Evolutionary conservation across 1,140 invertebrate genomes (phyloP).

Genomic region (Lepidurus arcticus): DNA sequence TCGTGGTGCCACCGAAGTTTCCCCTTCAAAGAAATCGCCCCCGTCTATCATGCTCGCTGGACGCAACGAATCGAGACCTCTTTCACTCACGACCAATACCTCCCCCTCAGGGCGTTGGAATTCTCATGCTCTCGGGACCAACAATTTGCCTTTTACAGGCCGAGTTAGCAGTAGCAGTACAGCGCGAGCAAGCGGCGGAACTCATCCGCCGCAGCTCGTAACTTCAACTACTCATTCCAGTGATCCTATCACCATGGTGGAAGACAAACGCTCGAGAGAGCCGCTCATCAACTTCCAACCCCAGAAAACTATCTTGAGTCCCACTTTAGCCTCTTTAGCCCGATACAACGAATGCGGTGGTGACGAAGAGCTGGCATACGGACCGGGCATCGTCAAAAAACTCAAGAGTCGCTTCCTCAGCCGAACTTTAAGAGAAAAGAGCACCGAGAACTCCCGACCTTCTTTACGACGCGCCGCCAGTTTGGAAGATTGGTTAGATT

Average conservation of each 20-base stretch:
- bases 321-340: background rate
- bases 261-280: slow-evolving; percentile 24
- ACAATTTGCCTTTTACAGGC: background rate
- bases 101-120: background rate
- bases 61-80: background rate
- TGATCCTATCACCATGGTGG: slow-evolving; percentile 29
- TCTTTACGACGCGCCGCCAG: slow-evolving; percentile 68
- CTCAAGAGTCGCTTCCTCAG: slow-evolving; percentile 76
- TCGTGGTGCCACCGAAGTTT: background rate
- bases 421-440: slow-evolving; percentile 60
- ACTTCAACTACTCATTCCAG: background rate
- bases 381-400: slow-evolving; percentile 83
- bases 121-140: background rate
- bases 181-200: background rate
- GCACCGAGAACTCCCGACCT: slow-evolving; percentile 45
- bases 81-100: background rate
- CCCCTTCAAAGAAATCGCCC: background rate
- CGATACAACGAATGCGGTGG: slow-evolving; percentile 26
- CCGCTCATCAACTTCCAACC: slow-evolving; percentile 17
- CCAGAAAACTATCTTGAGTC: slow-evolving; percentile 9
- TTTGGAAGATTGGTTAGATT: slow-evolving; percentile 65
- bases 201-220: background rate
- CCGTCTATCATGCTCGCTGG: background rate
- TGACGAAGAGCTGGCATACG: slow-evolving; percentile 74
- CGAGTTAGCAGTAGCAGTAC: background rate